These are phyloP conservation scores for Psilopogon haemacephalus DNA, from an alignment of 2,113 vertebrate genomes.

Conservation along the genomic window DNA sequence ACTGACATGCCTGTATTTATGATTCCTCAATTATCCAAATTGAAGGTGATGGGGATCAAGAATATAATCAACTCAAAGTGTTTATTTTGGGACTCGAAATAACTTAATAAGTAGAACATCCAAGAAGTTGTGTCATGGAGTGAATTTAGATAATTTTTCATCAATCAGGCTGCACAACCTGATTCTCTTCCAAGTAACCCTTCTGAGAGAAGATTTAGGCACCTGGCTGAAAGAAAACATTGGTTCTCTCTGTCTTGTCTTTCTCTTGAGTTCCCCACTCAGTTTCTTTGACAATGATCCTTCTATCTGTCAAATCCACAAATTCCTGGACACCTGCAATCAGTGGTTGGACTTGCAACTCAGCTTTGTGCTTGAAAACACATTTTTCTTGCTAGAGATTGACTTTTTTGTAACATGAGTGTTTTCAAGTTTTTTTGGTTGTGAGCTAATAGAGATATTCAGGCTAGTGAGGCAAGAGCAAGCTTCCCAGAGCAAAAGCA, in stretches of 20 bases:
- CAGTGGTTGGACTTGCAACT: neutral
- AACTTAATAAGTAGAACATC: conserved; percentile 25
- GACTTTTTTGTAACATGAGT: neutral
- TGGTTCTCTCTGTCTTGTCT: neutral
- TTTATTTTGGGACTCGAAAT: conserved; percentile 18
- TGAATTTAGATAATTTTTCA: conserved; percentile 50
- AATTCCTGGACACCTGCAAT: neutral
- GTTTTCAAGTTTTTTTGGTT: neutral
- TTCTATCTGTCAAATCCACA: neutral
- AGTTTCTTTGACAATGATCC: neutral
- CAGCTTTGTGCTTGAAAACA: neutral
- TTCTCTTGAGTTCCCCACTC: neutral
- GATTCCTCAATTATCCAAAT: neutral
- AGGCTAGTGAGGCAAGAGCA: neutral
- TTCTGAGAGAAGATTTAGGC: neutral
- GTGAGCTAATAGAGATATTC: neutral
- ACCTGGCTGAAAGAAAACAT: neutral
- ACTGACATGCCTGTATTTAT: neutral
- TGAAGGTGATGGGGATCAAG: neutral
- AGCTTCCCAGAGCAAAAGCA: neutral
- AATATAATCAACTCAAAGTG: neutral
- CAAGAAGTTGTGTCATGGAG: neutral
- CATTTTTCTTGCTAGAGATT: no score
- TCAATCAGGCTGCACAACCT: conserved; percentile 9
- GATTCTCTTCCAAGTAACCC: conserved; percentile 1